A percentile compares a stretch with the other conserved stretches of the same genome.
phyloP scores from a whole-genome alignment of 2,113 vertebrate species.

The Salvator merianae region DNA sequence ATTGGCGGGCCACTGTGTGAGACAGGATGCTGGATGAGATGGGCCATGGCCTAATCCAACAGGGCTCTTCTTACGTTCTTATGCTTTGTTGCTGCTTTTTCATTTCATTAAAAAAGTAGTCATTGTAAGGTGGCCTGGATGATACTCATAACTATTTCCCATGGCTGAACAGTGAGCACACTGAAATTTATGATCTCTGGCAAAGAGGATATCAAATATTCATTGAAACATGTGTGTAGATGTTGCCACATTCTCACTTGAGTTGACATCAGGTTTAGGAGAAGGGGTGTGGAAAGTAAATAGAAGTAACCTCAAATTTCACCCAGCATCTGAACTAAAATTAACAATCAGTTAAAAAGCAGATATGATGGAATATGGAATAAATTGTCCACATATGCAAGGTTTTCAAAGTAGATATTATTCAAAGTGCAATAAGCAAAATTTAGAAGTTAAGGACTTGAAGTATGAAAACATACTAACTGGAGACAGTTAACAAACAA shows the following conservation, averaged over 20 bases:
- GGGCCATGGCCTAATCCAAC: too few species aligned
- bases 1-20: too few species aligned
- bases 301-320: conserved; percentile 22
- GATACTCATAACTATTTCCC: background rate
- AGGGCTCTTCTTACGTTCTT: too few species aligned
- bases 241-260: conserved; percentile 19
- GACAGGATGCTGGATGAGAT: too few species aligned
- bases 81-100: background rate
- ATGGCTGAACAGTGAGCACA: background rate
- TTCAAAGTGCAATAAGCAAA: background rate
- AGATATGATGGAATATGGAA: background rate
- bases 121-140: background rate
- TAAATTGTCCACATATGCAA: background rate
- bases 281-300: conserved; percentile 18
- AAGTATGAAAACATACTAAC: background rate
- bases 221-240: conserved; percentile 13
- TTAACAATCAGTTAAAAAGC: background rate
- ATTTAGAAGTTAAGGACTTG: too few species aligned
- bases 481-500: background rate
- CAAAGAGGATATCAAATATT: conserved; percentile 20
- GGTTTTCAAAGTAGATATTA: background rate
- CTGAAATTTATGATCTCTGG: conserved; percentile 5
- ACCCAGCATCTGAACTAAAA: background rate
- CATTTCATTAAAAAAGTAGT: background rate
- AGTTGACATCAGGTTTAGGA: conserved; percentile 7